A percentile compares a stretch with the other conserved stretches of the same genome.
Conservation (phyloP, 2,888 invertebrate genomes). For the Bursaphelenchus okinawaensis region DNA sequence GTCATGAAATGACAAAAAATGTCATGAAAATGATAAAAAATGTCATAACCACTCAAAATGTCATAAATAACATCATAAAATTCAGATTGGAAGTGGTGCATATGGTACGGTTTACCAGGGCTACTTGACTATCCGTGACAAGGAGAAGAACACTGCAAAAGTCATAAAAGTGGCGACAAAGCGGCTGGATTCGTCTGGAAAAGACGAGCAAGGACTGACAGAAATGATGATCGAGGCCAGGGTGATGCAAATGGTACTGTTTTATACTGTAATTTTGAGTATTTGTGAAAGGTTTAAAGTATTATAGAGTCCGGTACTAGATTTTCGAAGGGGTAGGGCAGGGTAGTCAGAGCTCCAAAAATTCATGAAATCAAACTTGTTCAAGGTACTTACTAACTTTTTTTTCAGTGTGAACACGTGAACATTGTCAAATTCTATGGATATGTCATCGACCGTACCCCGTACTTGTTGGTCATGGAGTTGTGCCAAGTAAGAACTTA, state of each 20-base stretch:
- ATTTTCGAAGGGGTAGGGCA: too few relatives aligned
- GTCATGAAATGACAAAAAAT: too few relatives aligned
- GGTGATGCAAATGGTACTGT: slow-evolving; percentile 41
- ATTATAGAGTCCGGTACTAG: too few relatives aligned
- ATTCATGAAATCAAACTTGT: too few relatives aligned
- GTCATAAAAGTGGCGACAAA: slow-evolving; percentile 24
- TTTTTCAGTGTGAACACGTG: slow-evolving; percentile 36
- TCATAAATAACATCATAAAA: neutral
- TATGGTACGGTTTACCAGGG: slow-evolving; percentile 48
- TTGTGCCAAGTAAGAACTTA: slow-evolving; percentile 25
- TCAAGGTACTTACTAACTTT: neutral
- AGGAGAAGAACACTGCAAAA: neutral
- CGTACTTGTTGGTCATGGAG: slow-evolving; percentile 47
- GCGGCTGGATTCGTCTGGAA: slow-evolving; percentile 23
- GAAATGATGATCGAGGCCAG: slow-evolving; percentile 54
- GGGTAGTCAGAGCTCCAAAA: too few relatives aligned
- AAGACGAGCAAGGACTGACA: slow-evolving; percentile 26
- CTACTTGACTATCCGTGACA: slow-evolving; percentile 23
- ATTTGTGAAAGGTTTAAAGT: too few relatives aligned
- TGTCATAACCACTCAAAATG: too few relatives aligned
- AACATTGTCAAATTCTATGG: slow-evolving; percentile 50
- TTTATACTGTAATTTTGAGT: too few relatives aligned
- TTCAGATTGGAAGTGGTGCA: slow-evolving; percentile 41
- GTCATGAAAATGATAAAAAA: too few relatives aligned
- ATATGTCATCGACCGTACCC: slow-evolving; percentile 41